Base-by-base conservation (phyloP, 35 echinoderm and acorn worm genomes). In the Acanthaster planci region DNA sequence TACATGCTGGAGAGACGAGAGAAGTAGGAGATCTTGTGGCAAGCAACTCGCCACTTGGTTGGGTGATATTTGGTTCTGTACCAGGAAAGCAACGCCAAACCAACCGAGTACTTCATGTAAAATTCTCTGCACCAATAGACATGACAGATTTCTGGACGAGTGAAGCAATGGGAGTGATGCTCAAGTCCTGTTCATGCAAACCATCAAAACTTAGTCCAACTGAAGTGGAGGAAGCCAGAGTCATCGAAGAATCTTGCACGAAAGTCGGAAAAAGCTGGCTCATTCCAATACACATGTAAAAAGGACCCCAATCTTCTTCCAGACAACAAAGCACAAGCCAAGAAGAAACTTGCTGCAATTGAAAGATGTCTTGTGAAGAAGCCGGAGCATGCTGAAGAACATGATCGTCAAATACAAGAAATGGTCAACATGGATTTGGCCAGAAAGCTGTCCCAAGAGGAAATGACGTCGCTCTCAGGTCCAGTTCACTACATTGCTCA, bases 401-500 rank as follows among this genome's bases (percentile, higher is more conserved):
- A 91, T 57, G 60, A 77, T 32, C 39, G 52, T 26, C 87, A 88
- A 42, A 88, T 88, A 55, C 60, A 78, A 36, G 39, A 87, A 78
- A 81, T 80, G 77, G 84, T 87, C 77, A 78, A 86, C 32, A 87
- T 55, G 59, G 76, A 78, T 37, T 92, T 87, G 54, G 87, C 84
- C 19, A 58, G 90, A 40, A 92, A 92, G 53, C 17, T 92, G 27
- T 52, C 31, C 18, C 34, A 85, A 8, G 38, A 86, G 7, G 77
- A 92, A 30, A 22, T 87, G 16, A 72, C 34, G 15, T 51, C 31
- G 27, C 87, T 87, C 52, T 23, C 8, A 15, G 76, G 90, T 15
- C 84, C 84, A 27, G 56, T 92, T 2, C 90, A 92, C 55, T 92
- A 92, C 51, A 87, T 92, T 35, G 19, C 84, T 15, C 77, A 88